phyloP scores from a whole-genome alignment of 2,113 vertebrate genomes.

The Amphiprion percula region DNA sequence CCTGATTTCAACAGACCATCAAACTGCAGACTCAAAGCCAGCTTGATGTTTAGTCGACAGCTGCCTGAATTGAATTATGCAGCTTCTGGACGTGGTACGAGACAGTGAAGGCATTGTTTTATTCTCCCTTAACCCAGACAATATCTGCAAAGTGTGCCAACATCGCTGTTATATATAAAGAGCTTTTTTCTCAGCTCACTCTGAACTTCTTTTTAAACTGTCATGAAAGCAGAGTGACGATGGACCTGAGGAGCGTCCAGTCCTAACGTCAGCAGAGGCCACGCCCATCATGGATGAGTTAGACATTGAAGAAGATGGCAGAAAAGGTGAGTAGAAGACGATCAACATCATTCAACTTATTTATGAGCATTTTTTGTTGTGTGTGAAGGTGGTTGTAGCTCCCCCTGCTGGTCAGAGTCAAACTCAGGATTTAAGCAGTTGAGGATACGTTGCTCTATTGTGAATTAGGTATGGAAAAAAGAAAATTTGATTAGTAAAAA shows the following conservation, averaged over 20 bases:
- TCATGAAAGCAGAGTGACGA: conserved; percentile 15
- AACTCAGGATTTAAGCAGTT: no score
- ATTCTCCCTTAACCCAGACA: not conserved
- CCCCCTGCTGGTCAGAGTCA: not conserved
- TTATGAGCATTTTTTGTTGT: rapidly evolving
- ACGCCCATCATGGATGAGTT: conserved; percentile 46
- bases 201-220: not conserved
- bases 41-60: conserved; percentile 17
- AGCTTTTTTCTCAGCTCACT: not conserved
- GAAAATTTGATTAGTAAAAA: no score
- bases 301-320: conserved; percentile 23
- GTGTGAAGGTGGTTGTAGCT: not conserved
- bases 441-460: no score
- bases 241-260: conserved; percentile 18
- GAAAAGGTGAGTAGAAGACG: conserved; percentile 57
- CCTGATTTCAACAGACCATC: conserved; percentile 62
- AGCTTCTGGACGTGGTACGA: not conserved
- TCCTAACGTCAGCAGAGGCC: conserved; percentile 18
- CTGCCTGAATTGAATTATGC: not conserved
- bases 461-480: no score
- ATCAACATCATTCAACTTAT: not conserved
- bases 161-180: not conserved
- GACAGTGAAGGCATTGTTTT: conserved; percentile 23
- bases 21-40: conserved; percentile 30
- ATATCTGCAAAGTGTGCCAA: not conserved